Base-by-base conservation (phyloP, 1,140 invertebrate species). In the Zaprionus davidi region DNA sequence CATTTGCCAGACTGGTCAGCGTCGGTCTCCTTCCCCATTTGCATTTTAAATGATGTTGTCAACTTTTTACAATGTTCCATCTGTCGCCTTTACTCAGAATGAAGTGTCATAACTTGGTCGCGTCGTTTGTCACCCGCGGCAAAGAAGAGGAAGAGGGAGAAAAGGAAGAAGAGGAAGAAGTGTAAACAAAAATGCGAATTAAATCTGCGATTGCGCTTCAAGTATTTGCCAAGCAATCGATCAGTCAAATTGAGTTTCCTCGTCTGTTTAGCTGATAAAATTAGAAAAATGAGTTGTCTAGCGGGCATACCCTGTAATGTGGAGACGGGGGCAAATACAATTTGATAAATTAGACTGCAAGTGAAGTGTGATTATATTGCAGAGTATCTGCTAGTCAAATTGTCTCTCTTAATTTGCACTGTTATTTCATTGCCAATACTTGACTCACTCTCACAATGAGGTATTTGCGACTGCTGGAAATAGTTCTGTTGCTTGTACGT, bases 11-110 rank as follows among this genome's bases (percentile, higher is more conserved):
- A 46, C 53, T 20, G 20, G 36, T 13, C 20, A 22, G 57, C 12
- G 13, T 22, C 20, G 5, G 17, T 4, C 34, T 15, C 11, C 7
- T 20, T 11, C 12, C 6, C 75, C 84, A 87, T 87, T 87, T 87
- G 84, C 84, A 87, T 87, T 88, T 87, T 71, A 88, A 88, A 87
- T 88, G 81, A 88, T 69, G 64, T 26, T 73, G 72, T 4, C 75
- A 87, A 78, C 75, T 88, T 87, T 87, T 83, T 78, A 87, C 77
- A 74, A 82, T 73, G 73, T 57, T 49, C 36, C 53, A 51, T 49
- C 36, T 58, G 44, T 59, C 38, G 22, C 22, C 26, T 49, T 34
- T 13, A 12, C 22, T 58, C 20, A 28, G n/a, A 56, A n/a, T 31
- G 34, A 44, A 75, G 67, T 71, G 66, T 24, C 60, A 71, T 64